Conservation (phyloP, 1,140 invertebrate genomes). For the Drosophila ironensis region DNA sequence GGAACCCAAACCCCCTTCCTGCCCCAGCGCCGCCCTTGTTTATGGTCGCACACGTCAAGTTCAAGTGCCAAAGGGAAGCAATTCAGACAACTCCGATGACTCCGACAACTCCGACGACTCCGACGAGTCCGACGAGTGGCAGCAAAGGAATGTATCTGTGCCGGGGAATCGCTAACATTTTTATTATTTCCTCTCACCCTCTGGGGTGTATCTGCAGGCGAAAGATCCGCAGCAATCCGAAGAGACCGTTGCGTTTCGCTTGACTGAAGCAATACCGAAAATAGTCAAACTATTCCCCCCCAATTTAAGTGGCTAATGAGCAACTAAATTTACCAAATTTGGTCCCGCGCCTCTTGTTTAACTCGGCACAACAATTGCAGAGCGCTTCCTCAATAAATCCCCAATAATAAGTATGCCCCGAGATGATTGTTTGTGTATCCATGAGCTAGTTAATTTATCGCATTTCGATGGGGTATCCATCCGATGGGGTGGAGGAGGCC, state of each 20-base stretch:
- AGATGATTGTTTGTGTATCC: slow-evolving; percentile 17
- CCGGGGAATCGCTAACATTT: slow-evolving; percentile 61
- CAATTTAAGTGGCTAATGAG: slow-evolving; percentile 22
- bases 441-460: slow-evolving; percentile 31
- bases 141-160: slow-evolving; percentile 5
- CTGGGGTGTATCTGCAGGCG: background rate
- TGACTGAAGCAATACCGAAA: slow-evolving; percentile 23
- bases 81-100: slow-evolving; percentile 44
- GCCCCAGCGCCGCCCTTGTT: background rate
- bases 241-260: slow-evolving; percentile 47
- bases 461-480: slow-evolving; percentile 1
- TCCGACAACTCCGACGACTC: background rate
- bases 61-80: slow-evolving; percentile 73
- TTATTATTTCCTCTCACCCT: slow-evolving; percentile 61
- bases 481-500: background rate
- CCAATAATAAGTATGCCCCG: too few species aligned
- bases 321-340: slow-evolving; percentile 39
- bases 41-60: slow-evolving; percentile 66
- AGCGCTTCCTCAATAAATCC: slow-evolving; percentile 66
- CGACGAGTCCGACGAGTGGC: background rate
- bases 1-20: background rate
- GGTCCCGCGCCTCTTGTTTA: slow-evolving; percentile 49
- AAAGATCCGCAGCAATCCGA: background rate
- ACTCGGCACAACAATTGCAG: slow-evolving; percentile 67
- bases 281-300: slow-evolving; percentile 12